Evolutionary conservation across 1,140 invertebrate species (phyloP).

Genomic region (Drosophila bifasciata): DNA sequence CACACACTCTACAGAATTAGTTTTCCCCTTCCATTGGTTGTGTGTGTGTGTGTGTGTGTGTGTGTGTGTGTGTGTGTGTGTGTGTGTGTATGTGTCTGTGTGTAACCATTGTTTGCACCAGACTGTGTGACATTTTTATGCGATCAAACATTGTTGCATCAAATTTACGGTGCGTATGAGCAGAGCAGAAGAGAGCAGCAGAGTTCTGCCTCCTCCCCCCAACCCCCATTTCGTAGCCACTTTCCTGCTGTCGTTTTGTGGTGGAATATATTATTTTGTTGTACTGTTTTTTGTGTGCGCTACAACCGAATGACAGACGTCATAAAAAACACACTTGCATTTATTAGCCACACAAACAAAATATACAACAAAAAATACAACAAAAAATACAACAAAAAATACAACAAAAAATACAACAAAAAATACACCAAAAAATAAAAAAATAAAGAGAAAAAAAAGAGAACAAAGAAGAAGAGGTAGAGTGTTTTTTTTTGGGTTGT

Average conservation of each 20-base stretch:
- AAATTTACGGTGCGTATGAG: conserved; percentile 81
- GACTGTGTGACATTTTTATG: conserved; percentile 77
- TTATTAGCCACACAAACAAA: conserved; percentile 67
- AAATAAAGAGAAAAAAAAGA: conserved; percentile 14
- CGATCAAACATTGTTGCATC: conserved; percentile 78
- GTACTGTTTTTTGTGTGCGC: conserved; percentile 14
- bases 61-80: conserved; percentile 21
- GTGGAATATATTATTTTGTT: conserved; percentile 62
- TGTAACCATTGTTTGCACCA: conserved; percentile 70
- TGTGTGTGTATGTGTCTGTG: conserved; percentile 15
- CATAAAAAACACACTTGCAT: conserved; percentile 80
- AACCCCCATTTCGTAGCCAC: conserved; percentile 39
- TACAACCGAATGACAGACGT: conserved; percentile 58
- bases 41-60: conserved; percentile 2
- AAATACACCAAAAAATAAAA: not conserved
- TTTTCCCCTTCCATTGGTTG: conserved; percentile 34
- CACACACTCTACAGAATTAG: conserved; percentile 38
- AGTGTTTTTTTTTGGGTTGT: conserved; percentile 24
- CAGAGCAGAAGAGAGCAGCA: conserved; percentile 41
- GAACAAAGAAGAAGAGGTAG: conserved; percentile 9
- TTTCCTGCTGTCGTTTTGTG: conserved; percentile 61
- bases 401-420: no score
- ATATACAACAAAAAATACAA: conserved; percentile 1
- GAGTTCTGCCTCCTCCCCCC: conserved; percentile 1
- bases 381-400: conserved; percentile 13